Evolutionary conservation across 1,140 invertebrate species (phyloP).

Genomic region (Drosophila teissieri): DNA sequence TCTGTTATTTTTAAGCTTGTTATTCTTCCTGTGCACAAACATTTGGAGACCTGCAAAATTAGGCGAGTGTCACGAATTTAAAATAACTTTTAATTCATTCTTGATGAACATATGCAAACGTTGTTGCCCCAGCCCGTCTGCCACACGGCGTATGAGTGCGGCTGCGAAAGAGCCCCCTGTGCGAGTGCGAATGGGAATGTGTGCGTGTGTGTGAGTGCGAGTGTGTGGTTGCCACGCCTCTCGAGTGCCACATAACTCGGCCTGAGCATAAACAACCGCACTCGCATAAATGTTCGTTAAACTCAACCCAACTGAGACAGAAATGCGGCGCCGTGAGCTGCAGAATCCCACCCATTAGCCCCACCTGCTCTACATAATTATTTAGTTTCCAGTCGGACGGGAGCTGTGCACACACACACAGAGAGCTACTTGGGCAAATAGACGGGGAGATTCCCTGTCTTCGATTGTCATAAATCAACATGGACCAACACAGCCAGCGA

Average conservation of each 20-base stretch:
- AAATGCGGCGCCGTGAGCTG: slow-evolving; percentile 1
- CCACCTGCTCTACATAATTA: slow-evolving; percentile 68
- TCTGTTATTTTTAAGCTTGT: too few relatives aligned
- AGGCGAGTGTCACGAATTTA: slow-evolving; percentile 83
- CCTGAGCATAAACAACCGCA: slow-evolving; percentile 79
- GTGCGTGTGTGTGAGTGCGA: background rate
- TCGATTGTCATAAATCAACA: slow-evolving; percentile 80
- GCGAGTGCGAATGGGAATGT: slow-evolving; percentile 9
- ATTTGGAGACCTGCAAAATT: slow-evolving; percentile 68
- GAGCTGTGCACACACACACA: slow-evolving; percentile 41
- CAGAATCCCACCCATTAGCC: background rate
- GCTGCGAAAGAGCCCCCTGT: slow-evolving; percentile 65
- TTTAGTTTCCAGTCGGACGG: slow-evolving; percentile 76
- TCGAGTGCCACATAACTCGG: slow-evolving; percentile 75
- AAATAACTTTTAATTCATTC: slow-evolving; percentile 84
- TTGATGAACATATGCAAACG: slow-evolving; percentile 67
- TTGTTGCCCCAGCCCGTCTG: slow-evolving; percentile 33
- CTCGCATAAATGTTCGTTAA: slow-evolving; percentile 80
- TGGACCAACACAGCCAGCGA: slow-evolving; percentile 11
- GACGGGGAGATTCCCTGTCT: slow-evolving; percentile 32
- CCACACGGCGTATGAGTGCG: slow-evolving; percentile 71
- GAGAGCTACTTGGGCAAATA: slow-evolving; percentile 33
- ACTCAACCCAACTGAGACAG: slow-evolving; percentile 41
- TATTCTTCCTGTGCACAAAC: slow-evolving; percentile 15
- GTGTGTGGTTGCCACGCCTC: slow-evolving; percentile 62